These are phyloP conservation scores for Drosophila ustulata DNA, from an alignment of 2,888 invertebrate species.

Conservation along the genomic window DNA sequence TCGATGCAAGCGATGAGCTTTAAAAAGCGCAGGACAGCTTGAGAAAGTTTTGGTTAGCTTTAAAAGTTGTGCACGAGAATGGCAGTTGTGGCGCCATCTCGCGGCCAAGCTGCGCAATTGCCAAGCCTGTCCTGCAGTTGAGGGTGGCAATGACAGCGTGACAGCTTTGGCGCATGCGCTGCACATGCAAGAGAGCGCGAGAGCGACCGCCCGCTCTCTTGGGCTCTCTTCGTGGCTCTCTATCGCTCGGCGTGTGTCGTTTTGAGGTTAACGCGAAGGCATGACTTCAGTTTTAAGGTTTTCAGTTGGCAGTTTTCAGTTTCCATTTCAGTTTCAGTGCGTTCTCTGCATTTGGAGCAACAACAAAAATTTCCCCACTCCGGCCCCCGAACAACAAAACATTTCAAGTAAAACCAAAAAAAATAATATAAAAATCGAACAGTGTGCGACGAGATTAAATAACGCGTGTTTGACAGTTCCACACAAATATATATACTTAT, in stretches of 20 bases:
- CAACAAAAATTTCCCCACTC: slow-evolving; percentile 13
- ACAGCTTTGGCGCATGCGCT: slow-evolving; percentile 30
- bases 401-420: background rate
- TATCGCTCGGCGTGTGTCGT: background rate
- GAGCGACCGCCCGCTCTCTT: background rate
- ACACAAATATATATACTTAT: background rate
- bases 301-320: slow-evolving; percentile 46
- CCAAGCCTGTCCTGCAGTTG: background rate
- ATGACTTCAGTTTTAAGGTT: slow-evolving; percentile 38
- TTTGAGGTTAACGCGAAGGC: slow-evolving; percentile 54
- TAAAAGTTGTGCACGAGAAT: background rate
- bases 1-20: background rate
- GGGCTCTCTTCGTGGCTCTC: slow-evolving; percentile 7
- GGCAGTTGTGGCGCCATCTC: slow-evolving; percentile 7
- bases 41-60: background rate
- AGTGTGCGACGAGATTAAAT: slow-evolving; percentile 12
- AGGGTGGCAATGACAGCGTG: slow-evolving; percentile 36
- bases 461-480: slow-evolving; percentile 7
- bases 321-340: slow-evolving; percentile 63
- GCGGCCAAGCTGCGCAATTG: background rate
- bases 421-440: slow-evolving; percentile 4
- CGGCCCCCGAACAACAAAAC: background rate
- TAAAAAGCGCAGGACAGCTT: background rate
- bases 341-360: slow-evolving; percentile 61
- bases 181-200: background rate